Conservation (phyloP, 2,113 vertebrate genomes). For the Pantherophis guttatus region DNA sequence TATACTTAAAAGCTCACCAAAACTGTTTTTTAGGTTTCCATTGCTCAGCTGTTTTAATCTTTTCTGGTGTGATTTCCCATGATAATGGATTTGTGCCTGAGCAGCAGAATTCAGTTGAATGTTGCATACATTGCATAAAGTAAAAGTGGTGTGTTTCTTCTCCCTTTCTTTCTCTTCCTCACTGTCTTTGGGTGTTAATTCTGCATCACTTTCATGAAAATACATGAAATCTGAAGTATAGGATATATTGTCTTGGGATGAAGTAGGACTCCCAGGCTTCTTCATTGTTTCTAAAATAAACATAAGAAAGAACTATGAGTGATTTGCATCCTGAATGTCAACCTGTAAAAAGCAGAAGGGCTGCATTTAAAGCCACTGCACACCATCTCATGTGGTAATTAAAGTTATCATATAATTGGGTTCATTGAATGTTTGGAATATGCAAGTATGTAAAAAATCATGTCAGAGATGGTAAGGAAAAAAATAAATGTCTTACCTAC, state of each 20-base stretch:
- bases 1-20: conserved; percentile 58
- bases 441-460: not conserved
- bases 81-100: conserved; percentile 79
- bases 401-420: not conserved
- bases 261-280: conserved; percentile 44
- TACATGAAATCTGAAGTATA: conserved; percentile 61
- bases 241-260: conserved; percentile 28
- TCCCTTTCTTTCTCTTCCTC: conserved; percentile 71
- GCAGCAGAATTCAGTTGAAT: conserved; percentile 77
- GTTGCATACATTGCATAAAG: conserved; percentile 76
- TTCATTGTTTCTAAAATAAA: conserved; percentile 42
- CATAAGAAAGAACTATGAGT: not conserved
- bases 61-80: conserved; percentile 79
- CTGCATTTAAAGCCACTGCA: not conserved
- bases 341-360: not conserved
- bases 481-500: not conserved
- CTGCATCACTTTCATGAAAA: conserved; percentile 57
- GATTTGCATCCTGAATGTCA: not conserved
- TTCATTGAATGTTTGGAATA: not conserved
- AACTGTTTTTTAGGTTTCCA: conserved; percentile 62
- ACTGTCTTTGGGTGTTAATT: conserved; percentile 55
- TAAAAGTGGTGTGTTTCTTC: conserved; percentile 71
- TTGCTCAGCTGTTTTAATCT: conserved; percentile 74
- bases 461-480: not conserved
- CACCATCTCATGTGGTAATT: not conserved